phyloP scores from a whole-genome alignment of 2,113 vertebrate genomes.

The Malurus alboscapulatus region DNA sequence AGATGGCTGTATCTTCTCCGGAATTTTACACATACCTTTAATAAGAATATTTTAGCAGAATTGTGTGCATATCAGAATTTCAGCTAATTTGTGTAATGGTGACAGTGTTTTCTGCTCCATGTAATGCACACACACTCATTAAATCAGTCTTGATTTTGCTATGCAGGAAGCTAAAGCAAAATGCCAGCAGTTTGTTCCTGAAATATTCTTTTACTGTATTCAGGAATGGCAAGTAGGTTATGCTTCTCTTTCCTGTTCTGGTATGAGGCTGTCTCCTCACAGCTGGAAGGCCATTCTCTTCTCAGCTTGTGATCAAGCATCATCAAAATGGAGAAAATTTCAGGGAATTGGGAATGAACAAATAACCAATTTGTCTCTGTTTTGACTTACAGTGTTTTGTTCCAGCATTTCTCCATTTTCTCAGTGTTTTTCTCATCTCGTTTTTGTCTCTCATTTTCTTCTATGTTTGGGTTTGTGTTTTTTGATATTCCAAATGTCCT shows the following conservation, averaged over 20 bases:
- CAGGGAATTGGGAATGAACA: background rate
- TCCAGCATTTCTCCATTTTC: background rate
- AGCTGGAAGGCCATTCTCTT: constrained; percentile 5
- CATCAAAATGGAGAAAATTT: background rate
- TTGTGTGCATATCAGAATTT: background rate
- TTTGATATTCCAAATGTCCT: background rate
- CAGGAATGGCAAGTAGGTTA: background rate
- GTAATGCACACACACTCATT: background rate
- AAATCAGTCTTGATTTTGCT: background rate
- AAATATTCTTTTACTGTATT: background rate
- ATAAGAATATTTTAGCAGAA: background rate
- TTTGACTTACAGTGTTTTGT: background rate
- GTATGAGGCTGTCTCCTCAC: background rate
- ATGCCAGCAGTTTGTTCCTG: background rate
- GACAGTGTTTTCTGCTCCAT: background rate
- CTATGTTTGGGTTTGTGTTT: background rate
- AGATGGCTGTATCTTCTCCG: background rate
- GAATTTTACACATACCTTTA: background rate
- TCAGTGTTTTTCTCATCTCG: background rate
- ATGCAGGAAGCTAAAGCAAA: background rate
- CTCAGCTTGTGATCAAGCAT: background rate
- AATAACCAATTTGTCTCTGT: background rate
- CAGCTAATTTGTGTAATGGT: background rate
- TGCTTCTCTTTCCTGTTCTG: background rate
- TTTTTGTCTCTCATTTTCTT: background rate